Base-by-base conservation (phyloP, 1,140 invertebrate genomes). In the Drosophila persimilis region DNA sequence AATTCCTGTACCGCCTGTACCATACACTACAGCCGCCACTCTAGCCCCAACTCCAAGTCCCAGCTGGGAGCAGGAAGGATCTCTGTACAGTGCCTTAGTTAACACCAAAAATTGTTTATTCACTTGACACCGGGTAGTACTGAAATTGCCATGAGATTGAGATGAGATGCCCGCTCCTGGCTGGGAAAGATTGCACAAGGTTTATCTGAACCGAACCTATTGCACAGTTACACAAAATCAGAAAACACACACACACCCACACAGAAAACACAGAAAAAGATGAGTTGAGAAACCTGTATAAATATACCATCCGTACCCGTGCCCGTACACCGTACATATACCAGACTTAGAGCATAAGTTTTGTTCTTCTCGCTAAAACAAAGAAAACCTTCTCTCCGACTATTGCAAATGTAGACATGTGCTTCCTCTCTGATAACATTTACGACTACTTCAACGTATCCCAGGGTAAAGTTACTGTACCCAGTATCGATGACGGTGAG, bases 381-480 rank as follows among this genome's bases (percentile, higher is more conserved):
- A 75, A 62, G 74, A 72, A 78, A 70, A 61, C 74, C 77, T 78
- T 79, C 64, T 84, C 85, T 89, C 75, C 84, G 79, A 83, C 77
- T 85, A 79, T 78, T 39, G 55, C 56, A 39, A 57, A 89, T 86
- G 91, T 92, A 98, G 97, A 95, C 11, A 95, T 95, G 92, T 96
- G 96, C 93, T 92, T 94, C 79, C 95, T 99, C 89, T 95, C 95
- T 89, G 94, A 97, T 92, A 94, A 98, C 93, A 95, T 97, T 93
- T 94, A 93, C 93, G 96, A 96, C 93, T 99, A 98, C 94, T 94
- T 95, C 93, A 99, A 96, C 95, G 96, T 99, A 91, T 95, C 98
- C 92, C 98, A 99, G 94, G 99, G 98, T 93, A 98, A 98, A 94
- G 96, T 97, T 73, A 97, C 96, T 78, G 98, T 99, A 92, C 97